Conservation (phyloP, 2,888 invertebrate species). For the Heliconius aoede region DNA sequence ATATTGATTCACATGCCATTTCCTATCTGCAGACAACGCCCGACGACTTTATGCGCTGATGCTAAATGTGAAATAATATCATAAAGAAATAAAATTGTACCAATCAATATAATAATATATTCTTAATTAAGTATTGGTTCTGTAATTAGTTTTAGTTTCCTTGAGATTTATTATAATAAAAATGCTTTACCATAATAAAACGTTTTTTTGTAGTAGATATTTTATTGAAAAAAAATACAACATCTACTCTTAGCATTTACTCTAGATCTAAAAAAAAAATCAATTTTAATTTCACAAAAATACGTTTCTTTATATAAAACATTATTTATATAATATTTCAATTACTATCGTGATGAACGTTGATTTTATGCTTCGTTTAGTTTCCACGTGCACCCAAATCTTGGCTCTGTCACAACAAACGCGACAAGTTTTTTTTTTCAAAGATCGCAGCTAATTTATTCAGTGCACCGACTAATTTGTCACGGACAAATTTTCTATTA, state of each 20-base stretch:
- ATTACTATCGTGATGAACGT: constrained; percentile 45
- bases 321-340: constrained; percentile 40
- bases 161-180: constrained; percentile 2
- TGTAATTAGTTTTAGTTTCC: constrained; percentile 39
- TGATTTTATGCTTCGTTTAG: constrained; percentile 51
- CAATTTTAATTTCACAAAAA: no score
- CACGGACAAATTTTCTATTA: constrained; percentile 70
- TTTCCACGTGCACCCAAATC: constrained; percentile 47
- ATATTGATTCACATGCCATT: constrained; percentile 75
- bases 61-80: constrained; percentile 53
- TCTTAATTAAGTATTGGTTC: constrained; percentile 46
- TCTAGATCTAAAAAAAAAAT: no score
- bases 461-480: constrained; percentile 68
- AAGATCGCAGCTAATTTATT: constrained; percentile 67
- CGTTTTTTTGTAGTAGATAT: not conserved
- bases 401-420: constrained; percentile 52
- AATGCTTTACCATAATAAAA: constrained; percentile 1
- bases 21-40: constrained; percentile 68
- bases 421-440: constrained; percentile 60
- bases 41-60: constrained; percentile 62
- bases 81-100: constrained; percentile 54
- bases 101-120: constrained; percentile 48
- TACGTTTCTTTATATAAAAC: no score
- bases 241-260: no score
- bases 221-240: no score